Percentiles rank a stretch among this genome's conserved stretches.
phyloP scores from a whole-genome alignment of 2,888 invertebrate genomes.

The Dendrolimus houi region DNA sequence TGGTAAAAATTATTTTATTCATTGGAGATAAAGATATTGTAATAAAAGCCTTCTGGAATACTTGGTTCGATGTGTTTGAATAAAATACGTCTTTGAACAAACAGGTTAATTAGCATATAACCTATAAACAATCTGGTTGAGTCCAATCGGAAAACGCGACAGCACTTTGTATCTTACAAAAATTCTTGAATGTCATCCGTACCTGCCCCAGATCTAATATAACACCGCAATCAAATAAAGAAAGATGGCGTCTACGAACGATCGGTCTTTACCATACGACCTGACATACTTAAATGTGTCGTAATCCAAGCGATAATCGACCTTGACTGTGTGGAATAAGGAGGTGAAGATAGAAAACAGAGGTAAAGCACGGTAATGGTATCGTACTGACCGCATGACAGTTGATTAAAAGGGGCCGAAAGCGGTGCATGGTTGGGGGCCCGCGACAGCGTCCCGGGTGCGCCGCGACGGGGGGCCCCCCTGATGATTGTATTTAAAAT shows the following conservation, averaged over 20 bases:
- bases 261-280: constrained; percentile 28
- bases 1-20: no score
- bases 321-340: constrained; percentile 9
- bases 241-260: constrained; percentile 47
- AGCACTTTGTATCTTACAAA: constrained; percentile 8
- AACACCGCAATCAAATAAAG: constrained; percentile 55
- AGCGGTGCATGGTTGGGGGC: constrained; percentile 65
- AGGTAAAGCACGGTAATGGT: constrained; percentile 31
- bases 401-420: constrained; percentile 76
- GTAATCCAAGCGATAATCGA: constrained; percentile 13
- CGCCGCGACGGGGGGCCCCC: constrained; percentile 60
- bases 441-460: constrained; percentile 69
- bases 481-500: constrained; percentile 77
- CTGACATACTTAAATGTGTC: constrained; percentile 16
- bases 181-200: constrained; percentile 32
- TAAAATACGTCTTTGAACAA: not conserved
- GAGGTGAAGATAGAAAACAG: constrained; percentile 8
- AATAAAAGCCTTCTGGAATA: no score
- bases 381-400: constrained; percentile 62
- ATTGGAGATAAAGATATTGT: no score
- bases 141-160: not conserved
- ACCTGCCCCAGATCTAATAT: constrained; percentile 53
- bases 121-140: not conserved
- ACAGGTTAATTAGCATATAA: not conserved
- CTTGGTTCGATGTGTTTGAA: not conserved